phyloP scores from a whole-genome alignment of 1,140 invertebrate genomes.

The Drosophila sp. region DNA sequence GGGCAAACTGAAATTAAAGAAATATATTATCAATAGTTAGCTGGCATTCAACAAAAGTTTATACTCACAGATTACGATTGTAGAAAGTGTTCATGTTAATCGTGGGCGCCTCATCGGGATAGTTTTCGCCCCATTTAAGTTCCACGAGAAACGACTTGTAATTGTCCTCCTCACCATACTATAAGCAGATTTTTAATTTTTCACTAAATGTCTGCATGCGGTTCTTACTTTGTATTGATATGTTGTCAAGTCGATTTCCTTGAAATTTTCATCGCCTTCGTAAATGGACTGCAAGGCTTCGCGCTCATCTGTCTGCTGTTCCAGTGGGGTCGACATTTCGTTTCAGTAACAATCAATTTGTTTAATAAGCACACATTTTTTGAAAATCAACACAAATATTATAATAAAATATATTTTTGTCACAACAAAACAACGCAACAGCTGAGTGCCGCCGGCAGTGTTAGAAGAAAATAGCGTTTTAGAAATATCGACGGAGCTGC shows the following conservation, averaged over 20 bases:
- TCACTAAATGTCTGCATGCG: neutral
- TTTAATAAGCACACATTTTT: constrained; percentile 24
- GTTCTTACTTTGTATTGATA: constrained; percentile 95
- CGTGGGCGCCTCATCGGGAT: constrained; percentile 92
- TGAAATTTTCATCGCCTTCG: constrained; percentile 95
- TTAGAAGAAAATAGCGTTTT: too few species aligned
- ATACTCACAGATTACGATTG: constrained; percentile 95
- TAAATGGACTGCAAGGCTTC: constrained; percentile 97
- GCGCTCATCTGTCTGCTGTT: constrained; percentile 93
- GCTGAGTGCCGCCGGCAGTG: constrained; percentile 39
- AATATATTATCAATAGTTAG: neutral
- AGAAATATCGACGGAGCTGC: too few species aligned
- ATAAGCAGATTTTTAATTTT: constrained; percentile 69
- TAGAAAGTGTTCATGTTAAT: constrained; percentile 97
- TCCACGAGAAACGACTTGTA: constrained; percentile 94
- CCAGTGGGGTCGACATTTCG: constrained; percentile 86
- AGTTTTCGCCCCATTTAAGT: constrained; percentile 93
- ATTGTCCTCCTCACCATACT: constrained; percentile 94
- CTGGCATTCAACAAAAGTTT: neutral
- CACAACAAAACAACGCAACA: constrained; percentile 71
- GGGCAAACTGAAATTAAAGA: constrained; percentile 86
- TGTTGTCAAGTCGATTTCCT: constrained; percentile 90
- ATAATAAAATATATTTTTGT: constrained; percentile 36
- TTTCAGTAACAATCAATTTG: constrained; percentile 17
- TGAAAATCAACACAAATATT: constrained; percentile 13